Conservation (phyloP, 2,888 invertebrate genomes). For the Tetragonula carbonaria region DNA sequence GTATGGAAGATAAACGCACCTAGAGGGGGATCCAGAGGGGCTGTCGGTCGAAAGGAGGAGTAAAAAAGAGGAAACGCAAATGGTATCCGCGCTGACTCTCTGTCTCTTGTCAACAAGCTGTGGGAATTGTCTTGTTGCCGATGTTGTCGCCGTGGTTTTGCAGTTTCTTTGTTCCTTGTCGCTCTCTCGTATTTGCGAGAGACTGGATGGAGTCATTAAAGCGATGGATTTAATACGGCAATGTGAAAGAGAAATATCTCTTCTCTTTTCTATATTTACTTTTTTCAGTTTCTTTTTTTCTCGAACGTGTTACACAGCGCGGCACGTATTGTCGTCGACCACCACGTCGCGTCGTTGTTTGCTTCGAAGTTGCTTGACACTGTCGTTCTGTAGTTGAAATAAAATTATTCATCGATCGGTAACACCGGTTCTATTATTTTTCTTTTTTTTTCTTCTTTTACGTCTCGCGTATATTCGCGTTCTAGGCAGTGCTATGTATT, state of each 20-base stretch:
- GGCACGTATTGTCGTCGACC: too few species aligned
- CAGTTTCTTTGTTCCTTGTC: background rate
- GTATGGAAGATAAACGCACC: constrained; percentile 82
- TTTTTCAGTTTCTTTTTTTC: background rate
- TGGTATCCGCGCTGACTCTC: constrained; percentile 51
- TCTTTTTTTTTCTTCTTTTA: too few species aligned
- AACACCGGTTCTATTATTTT: too few species aligned
- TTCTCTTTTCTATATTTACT: background rate
- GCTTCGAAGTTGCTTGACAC: too few species aligned
- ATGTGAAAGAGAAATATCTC: background rate
- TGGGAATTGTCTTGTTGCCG: constrained; percentile 24
- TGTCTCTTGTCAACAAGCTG: constrained; percentile 53
- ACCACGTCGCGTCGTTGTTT: too few species aligned
- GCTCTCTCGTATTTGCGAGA: too few species aligned
- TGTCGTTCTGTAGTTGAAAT: too few species aligned
- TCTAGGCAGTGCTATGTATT: too few species aligned
- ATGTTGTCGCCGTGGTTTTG: background rate
- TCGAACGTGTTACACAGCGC: too few species aligned
- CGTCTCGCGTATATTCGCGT: too few species aligned
- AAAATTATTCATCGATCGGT: too few species aligned
- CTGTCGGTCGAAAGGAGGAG: constrained; percentile 48
- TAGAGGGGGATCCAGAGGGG: constrained; percentile 64
- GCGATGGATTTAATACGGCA: background rate
- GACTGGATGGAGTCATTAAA: background rate
- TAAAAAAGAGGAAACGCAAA: constrained; percentile 57